Conservation (phyloP, 1,140 invertebrate genomes). For the Popillia japonica region DNA sequence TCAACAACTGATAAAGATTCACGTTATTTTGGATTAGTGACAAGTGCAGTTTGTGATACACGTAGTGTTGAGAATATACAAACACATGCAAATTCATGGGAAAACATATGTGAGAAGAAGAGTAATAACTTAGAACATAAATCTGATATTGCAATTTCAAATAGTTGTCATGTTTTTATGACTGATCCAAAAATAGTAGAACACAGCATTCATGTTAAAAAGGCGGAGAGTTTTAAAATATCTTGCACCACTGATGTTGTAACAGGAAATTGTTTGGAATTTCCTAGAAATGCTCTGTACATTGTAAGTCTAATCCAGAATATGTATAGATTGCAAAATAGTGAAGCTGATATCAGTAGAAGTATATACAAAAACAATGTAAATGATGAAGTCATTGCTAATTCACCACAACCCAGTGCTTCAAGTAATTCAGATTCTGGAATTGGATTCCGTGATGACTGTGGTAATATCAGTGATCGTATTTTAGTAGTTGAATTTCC, state of each 20-base stretch:
- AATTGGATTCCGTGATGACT: conserved; percentile 84
- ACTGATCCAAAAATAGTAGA: conserved; percentile 87
- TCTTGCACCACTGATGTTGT: conserved; percentile 77
- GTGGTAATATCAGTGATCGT: conserved; percentile 79
- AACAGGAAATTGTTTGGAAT: conserved; percentile 78
- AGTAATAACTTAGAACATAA: conserved; percentile 54
- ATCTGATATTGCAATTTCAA: conserved; percentile 71
- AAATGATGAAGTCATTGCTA: conserved; percentile 62
- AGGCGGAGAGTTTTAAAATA: conserved; percentile 80
- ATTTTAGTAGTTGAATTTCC: conserved; percentile 85
- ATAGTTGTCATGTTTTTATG: conserved; percentile 95
- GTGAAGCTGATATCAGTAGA: conserved; percentile 39
- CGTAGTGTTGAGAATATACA: conserved; percentile 45
- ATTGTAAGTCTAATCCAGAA: conserved; percentile 78
- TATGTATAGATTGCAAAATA: conserved; percentile 68
- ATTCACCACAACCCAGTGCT: conserved; percentile 85
- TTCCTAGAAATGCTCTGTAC: conserved; percentile 87
- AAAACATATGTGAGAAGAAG: conserved; percentile 44
- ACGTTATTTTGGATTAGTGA: conserved; percentile 91
- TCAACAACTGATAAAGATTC: conserved; percentile 89
- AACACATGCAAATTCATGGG: conserved; percentile 45
- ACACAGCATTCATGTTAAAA: conserved; percentile 78
- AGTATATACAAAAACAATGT: conserved; percentile 40
- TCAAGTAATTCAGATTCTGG: conserved; percentile 95
- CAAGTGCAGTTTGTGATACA: conserved; percentile 70